A percentile compares a stretch with the other conserved stretches of the same genome.
These are phyloP conservation scores for Odontomyia ornata DNA, from an alignment of 2,888 invertebrate genomes.

Conservation along the genomic window DNA sequence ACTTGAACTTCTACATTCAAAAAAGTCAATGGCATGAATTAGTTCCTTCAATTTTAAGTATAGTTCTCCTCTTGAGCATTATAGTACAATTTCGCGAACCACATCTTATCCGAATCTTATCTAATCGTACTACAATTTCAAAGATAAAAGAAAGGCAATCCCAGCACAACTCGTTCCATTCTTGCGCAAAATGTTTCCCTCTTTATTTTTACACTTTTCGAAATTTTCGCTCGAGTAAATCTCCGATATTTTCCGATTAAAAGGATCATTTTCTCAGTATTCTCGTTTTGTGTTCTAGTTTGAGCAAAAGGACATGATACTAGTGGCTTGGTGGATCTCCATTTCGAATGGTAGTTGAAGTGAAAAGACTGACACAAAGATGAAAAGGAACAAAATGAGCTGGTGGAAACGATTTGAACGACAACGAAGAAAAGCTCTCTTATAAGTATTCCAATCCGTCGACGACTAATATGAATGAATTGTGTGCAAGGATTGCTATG, in stretches of 20 bases:
- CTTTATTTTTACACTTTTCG: neutral
- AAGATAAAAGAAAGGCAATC: too few species aligned
- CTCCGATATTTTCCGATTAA: conserved; percentile 13
- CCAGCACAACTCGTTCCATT: too few species aligned
- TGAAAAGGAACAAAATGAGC: neutral
- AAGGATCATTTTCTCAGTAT: neutral
- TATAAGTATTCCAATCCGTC: neutral
- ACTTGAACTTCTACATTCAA: too few species aligned
- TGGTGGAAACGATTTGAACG: neutral
- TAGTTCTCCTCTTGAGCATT: too few species aligned
- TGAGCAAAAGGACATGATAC: too few species aligned
- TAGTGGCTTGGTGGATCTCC: neutral
- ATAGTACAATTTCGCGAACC: too few species aligned
- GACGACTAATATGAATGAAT: conserved; percentile 10
- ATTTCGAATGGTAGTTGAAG: neutral
- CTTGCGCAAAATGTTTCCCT: too few species aligned
- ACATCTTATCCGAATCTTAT: too few species aligned
- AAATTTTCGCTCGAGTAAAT: conserved; percentile 12
- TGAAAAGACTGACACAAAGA: neutral
- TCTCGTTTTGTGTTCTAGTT: neutral
- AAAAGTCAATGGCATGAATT: too few species aligned
- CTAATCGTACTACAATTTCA: too few species aligned
- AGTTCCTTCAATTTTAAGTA: too few species aligned
- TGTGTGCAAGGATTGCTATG: neutral
- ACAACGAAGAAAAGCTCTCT: neutral